Conservation (phyloP, 2,888 invertebrate species). For the Fabriciana adippe region DNA sequence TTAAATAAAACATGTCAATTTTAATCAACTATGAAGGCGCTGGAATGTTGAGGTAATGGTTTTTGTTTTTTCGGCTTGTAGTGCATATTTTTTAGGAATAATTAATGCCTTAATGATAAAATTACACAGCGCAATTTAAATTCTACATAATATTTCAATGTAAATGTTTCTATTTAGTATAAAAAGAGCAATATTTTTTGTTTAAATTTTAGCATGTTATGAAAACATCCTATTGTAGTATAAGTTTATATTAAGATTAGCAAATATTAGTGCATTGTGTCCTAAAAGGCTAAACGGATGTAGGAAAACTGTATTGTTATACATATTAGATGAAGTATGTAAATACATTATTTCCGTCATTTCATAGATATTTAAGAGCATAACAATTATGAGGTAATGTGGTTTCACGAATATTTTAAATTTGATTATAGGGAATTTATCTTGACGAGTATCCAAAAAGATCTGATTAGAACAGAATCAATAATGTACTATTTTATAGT, state of each 20-base stretch:
- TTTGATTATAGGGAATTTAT: background rate
- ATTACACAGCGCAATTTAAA: background rate
- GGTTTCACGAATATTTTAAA: no score
- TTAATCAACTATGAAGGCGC: background rate
- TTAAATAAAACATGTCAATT: background rate
- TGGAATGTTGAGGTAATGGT: conserved; percentile 4
- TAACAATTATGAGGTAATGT: no score
- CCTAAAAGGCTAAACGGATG: conserved; percentile 17
- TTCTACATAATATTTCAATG: background rate
- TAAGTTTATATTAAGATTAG: conserved; percentile 25
- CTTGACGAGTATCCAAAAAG: background rate
- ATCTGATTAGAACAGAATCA: conserved; percentile 15
- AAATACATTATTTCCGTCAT: background rate
- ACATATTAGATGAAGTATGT: background rate
- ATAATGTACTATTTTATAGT: background rate
- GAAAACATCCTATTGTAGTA: conserved; percentile 17
- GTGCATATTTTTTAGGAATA: conserved; percentile 1
- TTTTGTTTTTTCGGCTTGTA: background rate
- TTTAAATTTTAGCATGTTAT: conserved; percentile 7
- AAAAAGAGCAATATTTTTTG: conserved; percentile 13
- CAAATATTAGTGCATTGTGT: conserved; percentile 2
- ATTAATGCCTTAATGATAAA: background rate
- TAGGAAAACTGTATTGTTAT: background rate
- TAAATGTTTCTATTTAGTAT: background rate
- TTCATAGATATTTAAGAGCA: no score